Evolutionary conservation across 1,140 invertebrate species (phyloP), one percentile per base, ranked within the genome.

Genomic region (Musca domestica): DNA sequence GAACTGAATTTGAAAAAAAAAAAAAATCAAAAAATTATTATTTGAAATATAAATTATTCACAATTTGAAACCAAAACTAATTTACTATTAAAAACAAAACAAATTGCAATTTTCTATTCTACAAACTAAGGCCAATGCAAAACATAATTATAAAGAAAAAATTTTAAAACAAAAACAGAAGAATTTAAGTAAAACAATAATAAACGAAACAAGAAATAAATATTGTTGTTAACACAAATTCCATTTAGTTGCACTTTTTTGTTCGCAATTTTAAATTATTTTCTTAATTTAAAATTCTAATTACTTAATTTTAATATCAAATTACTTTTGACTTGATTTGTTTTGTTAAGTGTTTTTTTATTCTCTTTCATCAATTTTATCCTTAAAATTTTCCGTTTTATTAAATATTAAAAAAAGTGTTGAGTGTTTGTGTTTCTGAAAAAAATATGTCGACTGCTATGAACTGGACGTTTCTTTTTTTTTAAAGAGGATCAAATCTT

Each of bases 181-280:
- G 9, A 65, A 49, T n/a, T n/a, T 49, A 23, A 3, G 1, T 27
- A 61, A 61, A 34, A 7, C 4, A 61, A 27, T 61, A 23, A 23
- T 27, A 27, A 17, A 25, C 10, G 19, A 54, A 54, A 14, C 51
- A 12, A 61, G 10, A 25, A 23, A 27, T 19, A 10, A 25, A 46
- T 7, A 66, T 17, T 14, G n/a, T 27, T 52, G 51, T 54, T 17
- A 52, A 52, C 27, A 25, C 51, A 54, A 66, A 66, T 52, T 66
- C 65, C 47, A 66, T 54, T 66, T 54, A 64, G 49, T 66, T 66
- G 65, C 65, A 66, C 65, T 66, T 66, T 66, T 66, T 66, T 61
- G 56, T 61, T 41, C 56, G 41, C 27, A 34, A 61, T 34, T 61
- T 64, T 47, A 1, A 46, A 23, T 49, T 20, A n/a, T 65, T 63